Percentiles rank a stretch among this genome's conserved stretches.
These are phyloP conservation scores for Gobius niger DNA, from an alignment of 2,113 vertebrate genomes.

Conservation along the genomic window DNA sequence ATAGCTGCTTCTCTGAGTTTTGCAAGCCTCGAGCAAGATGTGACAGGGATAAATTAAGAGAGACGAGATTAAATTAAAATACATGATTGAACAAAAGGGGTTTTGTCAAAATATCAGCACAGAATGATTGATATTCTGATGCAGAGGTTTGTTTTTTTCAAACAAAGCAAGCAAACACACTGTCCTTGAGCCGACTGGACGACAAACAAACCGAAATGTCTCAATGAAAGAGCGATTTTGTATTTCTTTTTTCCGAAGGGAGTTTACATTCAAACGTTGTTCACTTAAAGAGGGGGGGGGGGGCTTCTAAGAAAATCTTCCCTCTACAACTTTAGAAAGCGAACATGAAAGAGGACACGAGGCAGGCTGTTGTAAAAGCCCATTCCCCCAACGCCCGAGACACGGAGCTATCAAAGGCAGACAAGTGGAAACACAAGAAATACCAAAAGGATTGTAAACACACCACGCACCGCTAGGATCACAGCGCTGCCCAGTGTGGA, in stretches of 20 bases:
- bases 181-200: slow-evolving; percentile 2
- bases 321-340: slow-evolving; percentile 45
- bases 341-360: slow-evolving; percentile 52
- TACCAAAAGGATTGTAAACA: slow-evolving; percentile 59
- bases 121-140: neutral
- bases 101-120: neutral
- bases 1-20: slow-evolving; percentile 33
- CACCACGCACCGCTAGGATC: slow-evolving; percentile 48
- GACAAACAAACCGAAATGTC: slow-evolving; percentile 11
- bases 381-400: slow-evolving; percentile 48
- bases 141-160: too few species aligned
- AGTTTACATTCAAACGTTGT: slow-evolving; percentile 43
- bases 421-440: slow-evolving; percentile 58
- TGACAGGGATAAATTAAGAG: slow-evolving; percentile 13
- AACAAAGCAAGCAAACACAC: neutral
- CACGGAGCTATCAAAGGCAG: slow-evolving; percentile 55
- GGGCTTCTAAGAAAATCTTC: slow-evolving; percentile 34
- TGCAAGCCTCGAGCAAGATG: slow-evolving; percentile 26
- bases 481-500: slow-evolving; percentile 43
- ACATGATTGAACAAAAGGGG: slow-evolving; percentile 23
- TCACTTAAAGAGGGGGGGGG: slow-evolving; percentile 19
- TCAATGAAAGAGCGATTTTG: neutral
- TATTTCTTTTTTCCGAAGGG: slow-evolving; percentile 11
- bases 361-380: slow-evolving; percentile 40
- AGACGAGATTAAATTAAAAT: slow-evolving; percentile 38